These are phyloP conservation scores for Anthrax anthrax DNA, from an alignment of 2,888 invertebrate genomes.

Conservation along the genomic window DNA sequence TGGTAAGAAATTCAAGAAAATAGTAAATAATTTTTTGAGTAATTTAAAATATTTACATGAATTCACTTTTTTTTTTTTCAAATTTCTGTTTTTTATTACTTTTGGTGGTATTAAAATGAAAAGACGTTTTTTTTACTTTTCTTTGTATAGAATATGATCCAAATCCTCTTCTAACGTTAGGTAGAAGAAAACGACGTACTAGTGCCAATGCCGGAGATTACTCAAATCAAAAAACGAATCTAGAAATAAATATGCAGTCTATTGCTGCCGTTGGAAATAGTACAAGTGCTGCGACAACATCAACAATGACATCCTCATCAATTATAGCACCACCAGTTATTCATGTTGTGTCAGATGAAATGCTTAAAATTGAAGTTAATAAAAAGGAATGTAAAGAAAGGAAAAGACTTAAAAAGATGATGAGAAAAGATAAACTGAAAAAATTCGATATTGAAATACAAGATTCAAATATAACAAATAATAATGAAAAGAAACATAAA, in stretches of 20 bases:
- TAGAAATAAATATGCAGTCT: slow-evolving; percentile 6
- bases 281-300: too few species aligned
- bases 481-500: slow-evolving; percentile 44
- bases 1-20: slow-evolving; percentile 43
- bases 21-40: neutral
- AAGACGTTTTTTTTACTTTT: neutral
- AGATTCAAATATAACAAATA: neutral
- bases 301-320: too few species aligned
- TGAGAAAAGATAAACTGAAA: slow-evolving; percentile 47
- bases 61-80: neutral
- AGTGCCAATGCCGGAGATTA: slow-evolving; percentile 27
- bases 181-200: slow-evolving; percentile 60
- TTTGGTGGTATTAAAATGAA: neutral
- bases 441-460: neutral
- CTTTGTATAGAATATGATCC: slow-evolving; percentile 60
- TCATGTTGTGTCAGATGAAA: slow-evolving; percentile 8
- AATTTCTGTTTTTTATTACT: neutral
- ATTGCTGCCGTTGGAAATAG: too few species aligned
- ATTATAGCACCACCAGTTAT: slow-evolving; percentile 19
- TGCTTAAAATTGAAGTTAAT: slow-evolving; percentile 14
- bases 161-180: slow-evolving; percentile 60
- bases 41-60: too few species aligned
- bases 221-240: slow-evolving; percentile 1
- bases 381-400: slow-evolving; percentile 40
- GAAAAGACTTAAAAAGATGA: slow-evolving; percentile 53